Evolutionary conservation across 1,140 invertebrate genomes (phyloP).

Genomic region (Eueides isabella): DNA sequence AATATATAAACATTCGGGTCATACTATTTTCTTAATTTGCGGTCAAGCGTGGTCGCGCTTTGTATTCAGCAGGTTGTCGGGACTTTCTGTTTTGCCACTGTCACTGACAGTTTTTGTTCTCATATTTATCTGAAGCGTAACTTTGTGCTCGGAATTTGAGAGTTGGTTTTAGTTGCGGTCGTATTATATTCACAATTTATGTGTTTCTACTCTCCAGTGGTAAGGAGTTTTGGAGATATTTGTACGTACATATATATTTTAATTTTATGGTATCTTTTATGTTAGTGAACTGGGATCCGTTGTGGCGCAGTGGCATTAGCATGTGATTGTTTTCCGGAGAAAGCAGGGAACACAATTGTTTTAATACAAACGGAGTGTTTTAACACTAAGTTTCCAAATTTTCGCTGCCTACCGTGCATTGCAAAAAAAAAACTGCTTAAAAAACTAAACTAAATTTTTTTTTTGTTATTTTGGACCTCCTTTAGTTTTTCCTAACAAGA

Average conservation of each 20-base stretch:
- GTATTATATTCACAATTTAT: conserved; percentile 14
- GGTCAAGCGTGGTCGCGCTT: conserved; percentile 13
- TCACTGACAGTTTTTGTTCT: conserved; percentile 5
- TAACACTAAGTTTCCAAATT: too few species aligned
- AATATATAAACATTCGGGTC: background rate
- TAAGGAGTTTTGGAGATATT: background rate
- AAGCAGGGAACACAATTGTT: too few species aligned
- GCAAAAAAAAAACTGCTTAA: too few species aligned
- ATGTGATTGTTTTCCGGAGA: too few species aligned
- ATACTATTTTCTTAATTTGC: background rate
- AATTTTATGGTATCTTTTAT: too few species aligned
- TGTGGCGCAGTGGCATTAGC: too few species aligned
- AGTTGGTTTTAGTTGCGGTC: conserved; percentile 5
- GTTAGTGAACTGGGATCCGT: too few species aligned
- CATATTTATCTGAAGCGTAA: conserved; percentile 11
- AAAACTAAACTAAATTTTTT: too few species aligned
- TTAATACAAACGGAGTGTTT: too few species aligned
- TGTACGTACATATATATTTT: background rate
- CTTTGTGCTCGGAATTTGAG: conserved; percentile 9
- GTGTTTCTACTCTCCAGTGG: background rate
- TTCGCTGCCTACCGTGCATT: too few species aligned
- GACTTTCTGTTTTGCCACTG: conserved; percentile 7
- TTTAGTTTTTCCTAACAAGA: too few species aligned
- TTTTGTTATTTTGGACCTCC: too few species aligned
- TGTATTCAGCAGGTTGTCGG: conserved; percentile 13